Base-by-base conservation (phyloP, 2,797 vertebrate genomes). In the Erithacus rubecula region DNA sequence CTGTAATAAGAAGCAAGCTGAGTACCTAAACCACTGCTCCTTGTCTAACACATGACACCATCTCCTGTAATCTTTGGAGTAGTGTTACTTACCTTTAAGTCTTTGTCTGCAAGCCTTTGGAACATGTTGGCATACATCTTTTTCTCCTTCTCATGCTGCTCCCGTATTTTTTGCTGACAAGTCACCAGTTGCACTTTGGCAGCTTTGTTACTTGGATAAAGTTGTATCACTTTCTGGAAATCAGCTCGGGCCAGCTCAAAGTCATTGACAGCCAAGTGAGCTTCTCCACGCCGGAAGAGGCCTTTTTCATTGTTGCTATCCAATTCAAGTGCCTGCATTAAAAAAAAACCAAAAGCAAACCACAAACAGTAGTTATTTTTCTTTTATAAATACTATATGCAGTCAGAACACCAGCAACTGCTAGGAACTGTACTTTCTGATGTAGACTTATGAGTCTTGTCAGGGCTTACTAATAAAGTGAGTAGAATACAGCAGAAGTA, bases 61-160 rank as follows among this genome's bases (percentile, higher is more conserved):
- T 27, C 24, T 49, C 34, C 34, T 60, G 19, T 4, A 21, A 32
- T 16, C 52, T 82, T 49, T 4, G 1, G n/a, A 63, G 39, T 14
- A 36, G 15, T 3, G 7, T 21, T 39, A 55, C 91, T 98, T 79
- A 99, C 99, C 98, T 99, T 99, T 22, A 98, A 95, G 74, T 99
- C 99, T 70, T 98, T 98, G 94, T 99, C 98, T 27, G 99, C 99
- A 85, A 99, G 98, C 96, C 98, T 99, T 96, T 99, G 98, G 95
- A 99, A 99, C 99, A 99, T 99, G 96, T 99, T 99, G 94, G 99
- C 99, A 0, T 99, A 99, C 90, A 99, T 98, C 93, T 98, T 99
- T 82, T 99, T 99, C 96, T 99, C 99, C 85, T 98, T 98, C 77
- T 99, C 98, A 3, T 99, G 99, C 96, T 99, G 99, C 96, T 98